Conservation (phyloP, 2,113 vertebrate genomes). For the Bagarius yarrelli region DNA sequence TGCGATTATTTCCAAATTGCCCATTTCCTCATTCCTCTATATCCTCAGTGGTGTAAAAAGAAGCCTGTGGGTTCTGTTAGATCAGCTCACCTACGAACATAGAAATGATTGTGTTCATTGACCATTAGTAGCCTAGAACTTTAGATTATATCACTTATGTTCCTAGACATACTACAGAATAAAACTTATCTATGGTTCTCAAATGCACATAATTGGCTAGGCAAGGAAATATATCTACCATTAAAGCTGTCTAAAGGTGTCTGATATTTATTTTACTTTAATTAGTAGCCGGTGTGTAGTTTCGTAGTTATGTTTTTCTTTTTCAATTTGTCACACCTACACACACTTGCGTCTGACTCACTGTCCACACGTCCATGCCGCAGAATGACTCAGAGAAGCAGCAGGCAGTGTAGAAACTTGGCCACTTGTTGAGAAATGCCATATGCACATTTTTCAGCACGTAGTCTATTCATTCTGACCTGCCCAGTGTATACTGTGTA, state of each 20-base stretch:
- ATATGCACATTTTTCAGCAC: conserved; percentile 31
- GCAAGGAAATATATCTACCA: neutral
- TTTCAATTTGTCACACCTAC: neutral
- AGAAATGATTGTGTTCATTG: neutral
- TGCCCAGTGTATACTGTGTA: neutral
- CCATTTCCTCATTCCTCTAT: conserved; percentile 41
- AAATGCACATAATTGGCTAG: neutral
- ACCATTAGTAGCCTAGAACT: neutral
- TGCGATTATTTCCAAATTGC: conserved; percentile 45
- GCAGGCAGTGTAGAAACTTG: conserved; percentile 20
- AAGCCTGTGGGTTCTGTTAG: neutral
- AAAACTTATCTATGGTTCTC: neutral
- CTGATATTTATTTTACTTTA: neutral
- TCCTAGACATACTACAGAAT: neutral
- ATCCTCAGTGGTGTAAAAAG: neutral
- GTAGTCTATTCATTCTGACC: neutral
- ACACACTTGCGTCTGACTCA: conserved; percentile 22
- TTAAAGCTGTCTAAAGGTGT: neutral
- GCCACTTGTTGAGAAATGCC: conserved; percentile 21
- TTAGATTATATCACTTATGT: neutral
- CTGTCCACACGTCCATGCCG: neutral
- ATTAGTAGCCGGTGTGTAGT: neutral
- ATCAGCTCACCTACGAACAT: neutral
- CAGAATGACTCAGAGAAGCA: conserved; percentile 37
- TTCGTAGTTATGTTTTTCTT: neutral